Evolutionary conservation across 2,797 vertebrate genomes (phyloP).

Genomic region (Mionectes olivaceus): DNA sequence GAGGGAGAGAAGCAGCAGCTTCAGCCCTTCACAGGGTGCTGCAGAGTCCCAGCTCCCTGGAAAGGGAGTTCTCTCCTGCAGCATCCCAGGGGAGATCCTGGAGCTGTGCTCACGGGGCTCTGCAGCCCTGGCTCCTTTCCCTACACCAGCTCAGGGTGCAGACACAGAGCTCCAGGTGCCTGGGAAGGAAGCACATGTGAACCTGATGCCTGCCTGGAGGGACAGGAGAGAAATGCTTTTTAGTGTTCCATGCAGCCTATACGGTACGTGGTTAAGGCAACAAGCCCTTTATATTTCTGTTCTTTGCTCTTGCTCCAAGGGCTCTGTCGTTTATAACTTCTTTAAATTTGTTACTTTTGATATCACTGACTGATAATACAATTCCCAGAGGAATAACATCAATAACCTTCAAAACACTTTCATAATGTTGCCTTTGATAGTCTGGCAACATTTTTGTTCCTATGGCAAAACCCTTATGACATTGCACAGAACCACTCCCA

Average conservation of each 20-base stretch:
- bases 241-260: background rate
- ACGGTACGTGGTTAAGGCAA: background rate
- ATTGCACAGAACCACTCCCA: background rate
- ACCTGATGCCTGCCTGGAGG: background rate
- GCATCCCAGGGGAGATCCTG: background rate
- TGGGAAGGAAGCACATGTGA: background rate
- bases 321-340: constrained; percentile 62
- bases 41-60: fast-evolving
- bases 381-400: constrained; percentile 55
- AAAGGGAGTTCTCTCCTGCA: background rate
- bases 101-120: background rate
- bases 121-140: background rate
- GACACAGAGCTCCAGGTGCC: background rate
- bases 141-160: fast-evolving
- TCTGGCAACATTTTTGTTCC: constrained; percentile 1
- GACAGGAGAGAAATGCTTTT: background rate
- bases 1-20: background rate
- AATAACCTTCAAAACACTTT: constrained; percentile 62
- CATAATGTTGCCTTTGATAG: constrained; percentile 67
- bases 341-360: constrained; percentile 72
- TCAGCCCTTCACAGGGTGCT: fast-evolving
- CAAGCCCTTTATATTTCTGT: background rate
- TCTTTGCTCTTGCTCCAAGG: constrained; percentile 37
- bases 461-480: background rate
- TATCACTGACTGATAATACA: constrained; percentile 67